Conservation (phyloP, 2,113 vertebrate genomes). For the Gopherus flavomarginatus region DNA sequence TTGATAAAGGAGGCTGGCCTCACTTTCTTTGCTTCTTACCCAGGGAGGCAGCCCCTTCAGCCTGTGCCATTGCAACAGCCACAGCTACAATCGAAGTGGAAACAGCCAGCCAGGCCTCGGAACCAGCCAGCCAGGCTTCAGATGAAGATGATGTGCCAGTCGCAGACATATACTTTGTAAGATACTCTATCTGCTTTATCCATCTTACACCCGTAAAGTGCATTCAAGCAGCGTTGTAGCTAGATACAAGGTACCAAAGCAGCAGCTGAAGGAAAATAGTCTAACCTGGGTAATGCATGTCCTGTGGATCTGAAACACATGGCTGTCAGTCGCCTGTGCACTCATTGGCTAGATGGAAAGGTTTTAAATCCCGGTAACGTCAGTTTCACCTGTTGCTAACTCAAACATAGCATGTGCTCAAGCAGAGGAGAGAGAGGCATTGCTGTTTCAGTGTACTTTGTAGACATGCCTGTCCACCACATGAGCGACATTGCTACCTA, state of each 20-base stretch:
- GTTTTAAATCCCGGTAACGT: not conserved
- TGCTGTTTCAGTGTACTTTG: not conserved
- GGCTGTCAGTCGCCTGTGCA: not conserved
- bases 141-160: slow-evolving; percentile 93
- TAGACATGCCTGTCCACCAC: slow-evolving; percentile 7
- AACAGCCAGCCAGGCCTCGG: slow-evolving; percentile 88
- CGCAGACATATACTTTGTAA: slow-evolving; percentile 97
- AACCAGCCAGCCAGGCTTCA: slow-evolving; percentile 93
- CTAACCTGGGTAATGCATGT: rapidly evolving
- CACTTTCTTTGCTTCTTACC: not conserved
- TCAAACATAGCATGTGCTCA: not conserved
- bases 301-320: not conserved
- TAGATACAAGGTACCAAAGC: not conserved
- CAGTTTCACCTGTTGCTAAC: not conserved
- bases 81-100: slow-evolving; percentile 82
- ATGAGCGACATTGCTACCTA: not conserved
- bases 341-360: not conserved
- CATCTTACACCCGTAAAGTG: not conserved
- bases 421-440: not conserved
- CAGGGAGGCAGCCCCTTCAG: slow-evolving; percentile 83
- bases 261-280: not conserved
- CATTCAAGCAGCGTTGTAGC: not conserved
- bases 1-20: not conserved
- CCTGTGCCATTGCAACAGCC: slow-evolving; percentile 66
- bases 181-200: slow-evolving; percentile 56